Base-by-base conservation (phyloP, 2,888 invertebrate species). In the Eilema sororculum region DNA sequence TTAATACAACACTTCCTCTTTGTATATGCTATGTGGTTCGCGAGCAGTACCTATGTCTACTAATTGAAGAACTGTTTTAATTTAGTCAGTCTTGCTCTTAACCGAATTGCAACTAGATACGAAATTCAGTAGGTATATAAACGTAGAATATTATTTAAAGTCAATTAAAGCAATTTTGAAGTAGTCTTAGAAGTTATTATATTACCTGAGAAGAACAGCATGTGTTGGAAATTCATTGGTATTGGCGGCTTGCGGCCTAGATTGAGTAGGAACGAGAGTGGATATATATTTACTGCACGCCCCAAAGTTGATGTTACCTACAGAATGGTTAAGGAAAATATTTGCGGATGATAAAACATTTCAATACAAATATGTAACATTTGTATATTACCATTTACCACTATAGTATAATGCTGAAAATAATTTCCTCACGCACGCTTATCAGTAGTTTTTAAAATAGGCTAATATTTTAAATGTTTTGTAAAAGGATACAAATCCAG, bases 231-330 rank as follows among this genome's bases (percentile, higher is more conserved):
- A 91, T 99, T 99, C 79, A 96, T 95, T 0, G 98, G 97, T 85
- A 99, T 99, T 89, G 98, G 98, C 68, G 99, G 98, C 87, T 97
- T 97, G 60, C 99, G 96, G 62, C 98, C 98, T 65, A 99, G 95
- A 93, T 99, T 99, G 74, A 99, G 95, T 58, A 99, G 90, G 91
- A 98, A 98, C 25, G 99, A 99, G 25, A 99, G 92, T 0, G 99
- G 99, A 92, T 99, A 99, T 73, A 99, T 98, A 91, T 99, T 99
- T n/a, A 98, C 97, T 0, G 99, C 98, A 74, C 99, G 96, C 24
- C 99, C 99, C 70, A 99, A 94, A 22, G 97, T 96, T 67, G 99
- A 98, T 74, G 99, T 98, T 67, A 98, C 95, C 99, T 99, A 89
- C 22, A 73, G 13, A 41, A 58, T 20, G 37, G 41, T 25, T 66